phyloP scores from a whole-genome alignment of 2,113 vertebrate species.

The Gila orcuttii region DNA sequence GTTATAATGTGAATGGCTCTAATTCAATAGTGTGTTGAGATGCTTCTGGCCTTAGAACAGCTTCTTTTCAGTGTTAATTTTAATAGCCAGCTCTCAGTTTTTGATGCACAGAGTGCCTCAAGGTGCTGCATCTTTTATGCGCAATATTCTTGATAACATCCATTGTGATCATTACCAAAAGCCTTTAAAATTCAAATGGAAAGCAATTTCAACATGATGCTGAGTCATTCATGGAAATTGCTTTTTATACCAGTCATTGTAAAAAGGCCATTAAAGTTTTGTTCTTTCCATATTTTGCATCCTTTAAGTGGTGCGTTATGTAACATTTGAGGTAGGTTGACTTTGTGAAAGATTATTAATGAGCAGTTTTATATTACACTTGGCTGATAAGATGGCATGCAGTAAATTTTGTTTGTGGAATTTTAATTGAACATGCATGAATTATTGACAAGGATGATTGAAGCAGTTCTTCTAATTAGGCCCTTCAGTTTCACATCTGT shows the following conservation, averaged over 20 bases:
- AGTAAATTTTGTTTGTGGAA: neutral
- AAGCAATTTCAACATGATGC: neutral
- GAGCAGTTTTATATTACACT: neutral
- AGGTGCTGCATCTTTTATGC: neutral
- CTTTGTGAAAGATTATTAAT: neutral
- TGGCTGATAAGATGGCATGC: neutral
- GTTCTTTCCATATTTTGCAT: neutral
- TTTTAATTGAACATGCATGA: neutral
- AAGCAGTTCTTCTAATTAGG: neutral
- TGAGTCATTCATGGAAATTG: neutral
- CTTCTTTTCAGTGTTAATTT: slow-evolving; percentile 2
- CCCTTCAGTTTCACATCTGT: neutral
- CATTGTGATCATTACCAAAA: neutral
- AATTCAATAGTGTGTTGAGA: neutral
- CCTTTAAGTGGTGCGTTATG: neutral
- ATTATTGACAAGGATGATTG: neutral
- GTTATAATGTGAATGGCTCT: neutral
- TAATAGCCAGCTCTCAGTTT: neutral
- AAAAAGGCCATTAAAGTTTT: neutral
- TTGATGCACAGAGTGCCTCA: neutral
- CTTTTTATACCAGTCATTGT: slow-evolving; percentile 8
- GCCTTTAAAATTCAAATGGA: neutral
- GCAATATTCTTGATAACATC: neutral
- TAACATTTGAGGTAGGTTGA: slow-evolving; percentile 2
- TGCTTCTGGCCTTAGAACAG: slow-evolving; percentile 10